These are phyloP conservation scores for Listrodromus nycthemerus DNA, from an alignment of 2,888 invertebrate species.

Conservation along the genomic window DNA sequence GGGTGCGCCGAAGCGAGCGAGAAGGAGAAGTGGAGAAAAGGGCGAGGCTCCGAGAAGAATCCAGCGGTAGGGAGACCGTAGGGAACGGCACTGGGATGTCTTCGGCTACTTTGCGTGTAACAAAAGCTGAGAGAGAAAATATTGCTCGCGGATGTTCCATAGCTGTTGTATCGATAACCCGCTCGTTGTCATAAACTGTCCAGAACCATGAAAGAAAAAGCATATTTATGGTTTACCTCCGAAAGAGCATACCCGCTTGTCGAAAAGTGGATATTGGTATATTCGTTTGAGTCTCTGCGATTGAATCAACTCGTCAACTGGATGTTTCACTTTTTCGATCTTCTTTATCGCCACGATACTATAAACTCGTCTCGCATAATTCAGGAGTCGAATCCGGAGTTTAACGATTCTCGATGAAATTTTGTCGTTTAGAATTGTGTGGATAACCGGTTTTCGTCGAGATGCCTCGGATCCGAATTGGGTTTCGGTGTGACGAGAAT, in stretches of 20 bases:
- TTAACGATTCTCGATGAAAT: neutral
- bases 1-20: slow-evolving; percentile 19
- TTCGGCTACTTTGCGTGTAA: neutral
- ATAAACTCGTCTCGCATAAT: neutral
- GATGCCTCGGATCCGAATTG: neutral
- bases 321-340: neutral
- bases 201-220: too few relatives aligned
- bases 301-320: too few relatives aligned
- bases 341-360: neutral
- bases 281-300: too few relatives aligned
- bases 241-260: too few relatives aligned
- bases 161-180: neutral
- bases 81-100: neutral
- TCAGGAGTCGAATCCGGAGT: neutral
- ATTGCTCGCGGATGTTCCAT: slow-evolving; percentile 1
- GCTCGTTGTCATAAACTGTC: neutral
- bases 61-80: neutral
- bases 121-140: neutral
- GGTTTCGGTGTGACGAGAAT: slow-evolving; percentile 15
- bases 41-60: slow-evolving; percentile 1
- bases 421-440: neutral
- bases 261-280: too few relatives aligned
- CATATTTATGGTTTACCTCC: too few relatives aligned
- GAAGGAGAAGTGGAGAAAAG: neutral
- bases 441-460: slow-evolving; percentile 1